Base-by-base conservation (phyloP, 2,797 vertebrate species). In the Coilia nasus region DNA sequence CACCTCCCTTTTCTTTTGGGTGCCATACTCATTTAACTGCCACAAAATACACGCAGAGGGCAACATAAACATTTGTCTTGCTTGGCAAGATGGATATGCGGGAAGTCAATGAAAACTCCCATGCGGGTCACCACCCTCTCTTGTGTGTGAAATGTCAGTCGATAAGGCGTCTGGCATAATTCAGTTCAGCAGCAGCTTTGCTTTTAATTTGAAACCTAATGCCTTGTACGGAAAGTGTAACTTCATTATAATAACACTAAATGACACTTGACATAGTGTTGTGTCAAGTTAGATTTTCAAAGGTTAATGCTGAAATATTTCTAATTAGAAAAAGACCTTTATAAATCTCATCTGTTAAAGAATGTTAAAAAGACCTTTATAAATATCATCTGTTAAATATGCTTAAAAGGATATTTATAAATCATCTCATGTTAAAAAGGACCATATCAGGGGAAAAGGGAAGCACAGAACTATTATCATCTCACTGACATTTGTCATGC, bases 191-290 rank as follows among this genome's bases (percentile, higher is more conserved):
- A 75, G 67, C 31, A 19, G 67, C 67, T 41, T 75, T 17, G 67
- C 67, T 75, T 75, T 75, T 75, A 75, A 75, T 75, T 75, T 75
- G 67, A 75, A 35, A 75, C 67, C 28, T 10, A 17, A 35, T 75
- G 15, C 67, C 67, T 14, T 5, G 31, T 19, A 41, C 19, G 28
- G 67, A 75, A 75, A 75, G 67, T 75, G 67, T 75, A 75, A 75
- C 67, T 75, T 75, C 28, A 35, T 75, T 75, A 75, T 23, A 41
- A 28, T 35, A 75, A 75, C 67, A 75, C 67, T 75, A 75, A 75
- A 75, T 35, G 67, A 75, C 67, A 75, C 12, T 75, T 75, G 67
- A 75, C 67, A 35, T 75, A 75, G 28, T 35, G 67, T 75, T 41
- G 28, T 75, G 67, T 35, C 28, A 75, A 10, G 6, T 5, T 41